Conservation (phyloP, 2,113 vertebrate species). For the Oreochromis niloticus region DNA sequence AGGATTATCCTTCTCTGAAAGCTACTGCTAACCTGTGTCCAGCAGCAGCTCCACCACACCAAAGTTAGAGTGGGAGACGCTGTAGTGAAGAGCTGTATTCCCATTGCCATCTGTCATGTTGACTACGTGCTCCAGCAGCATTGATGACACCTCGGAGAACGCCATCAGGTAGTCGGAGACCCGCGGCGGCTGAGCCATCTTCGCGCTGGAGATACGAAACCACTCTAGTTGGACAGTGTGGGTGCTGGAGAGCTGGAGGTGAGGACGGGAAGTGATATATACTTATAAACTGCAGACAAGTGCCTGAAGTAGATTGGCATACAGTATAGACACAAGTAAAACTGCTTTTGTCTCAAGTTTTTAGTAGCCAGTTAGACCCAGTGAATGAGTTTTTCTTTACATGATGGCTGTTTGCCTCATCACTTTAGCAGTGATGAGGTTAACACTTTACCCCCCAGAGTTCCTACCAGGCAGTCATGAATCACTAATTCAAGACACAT, state of each 20-base stretch:
- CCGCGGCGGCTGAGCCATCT: slow-evolving; percentile 66
- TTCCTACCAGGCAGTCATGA: not conserved
- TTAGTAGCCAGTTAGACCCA: not conserved
- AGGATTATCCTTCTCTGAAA: not conserved
- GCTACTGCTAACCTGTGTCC: slow-evolving; percentile 78
- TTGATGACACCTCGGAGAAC: slow-evolving; percentile 74
- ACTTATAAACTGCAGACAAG: not conserved
- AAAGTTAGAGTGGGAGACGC: slow-evolving; percentile 94
- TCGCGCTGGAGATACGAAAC: slow-evolving; percentile 91
- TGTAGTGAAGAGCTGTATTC: slow-evolving; percentile 95
- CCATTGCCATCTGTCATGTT: slow-evolving; percentile 91
- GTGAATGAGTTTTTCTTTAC: not conserved
- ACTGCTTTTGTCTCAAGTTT: not conserved
- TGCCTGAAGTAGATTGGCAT: rapidly evolving
- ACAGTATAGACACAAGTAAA: not conserved
- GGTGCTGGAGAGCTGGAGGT: slow-evolving; percentile 75
- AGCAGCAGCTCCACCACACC: slow-evolving; percentile 82
- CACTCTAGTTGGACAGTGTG: slow-evolving; percentile 86
- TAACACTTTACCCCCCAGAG: not conserved
- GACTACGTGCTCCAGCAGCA: slow-evolving; percentile 81
- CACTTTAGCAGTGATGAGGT: not conserved
- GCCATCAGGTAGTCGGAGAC: slow-evolving; percentile 84
- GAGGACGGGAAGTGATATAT: not conserved
- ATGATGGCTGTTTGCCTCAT: not conserved
- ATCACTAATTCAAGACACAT: not conserved